Conservation (phyloP, 2,113 vertebrate genomes). For the Ia io region DNA sequence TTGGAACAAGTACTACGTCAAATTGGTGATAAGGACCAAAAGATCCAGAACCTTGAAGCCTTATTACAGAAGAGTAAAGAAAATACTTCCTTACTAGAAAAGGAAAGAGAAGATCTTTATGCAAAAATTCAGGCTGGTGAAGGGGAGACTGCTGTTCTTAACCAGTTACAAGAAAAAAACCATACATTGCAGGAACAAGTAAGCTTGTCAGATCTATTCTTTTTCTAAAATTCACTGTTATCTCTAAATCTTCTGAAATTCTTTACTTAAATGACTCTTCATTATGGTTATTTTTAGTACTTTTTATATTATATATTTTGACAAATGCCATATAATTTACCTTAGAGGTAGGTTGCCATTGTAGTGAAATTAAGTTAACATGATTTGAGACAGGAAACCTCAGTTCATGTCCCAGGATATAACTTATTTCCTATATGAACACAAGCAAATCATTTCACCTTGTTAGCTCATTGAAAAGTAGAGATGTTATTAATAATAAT, state of each 20-base stretch:
- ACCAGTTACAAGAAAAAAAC: conserved; percentile 97
- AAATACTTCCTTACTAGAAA: conserved; percentile 92
- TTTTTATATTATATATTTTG: conserved; percentile 42
- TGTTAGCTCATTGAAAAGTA: background rate
- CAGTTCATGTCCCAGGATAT: background rate
- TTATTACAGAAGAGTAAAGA: conserved; percentile 97
- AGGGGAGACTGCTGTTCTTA: conserved; percentile 95
- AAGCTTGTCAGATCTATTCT: conserved; percentile 10
- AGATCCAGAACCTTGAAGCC: conserved; percentile 98
- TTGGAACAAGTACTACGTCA: conserved; percentile 97
- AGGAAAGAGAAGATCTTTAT: conserved; percentile 95
- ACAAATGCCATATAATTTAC: background rate
- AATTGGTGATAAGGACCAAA: conserved; percentile 99
- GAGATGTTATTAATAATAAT: background rate
- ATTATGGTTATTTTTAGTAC: background rate
- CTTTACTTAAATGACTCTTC: background rate
- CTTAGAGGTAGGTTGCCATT: background rate
- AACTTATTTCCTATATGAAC: background rate
- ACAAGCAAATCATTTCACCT: background rate
- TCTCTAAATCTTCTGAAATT: background rate
- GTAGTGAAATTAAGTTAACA: background rate
- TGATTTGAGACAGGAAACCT: conserved; percentile 17
- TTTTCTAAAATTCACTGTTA: background rate
- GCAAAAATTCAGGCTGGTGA: conserved; percentile 98
- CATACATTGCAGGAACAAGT: conserved; percentile 95